These are phyloP conservation scores for Carabus problematicus DNA, from an alignment of 2,888 invertebrate species.

Conservation along the genomic window DNA sequence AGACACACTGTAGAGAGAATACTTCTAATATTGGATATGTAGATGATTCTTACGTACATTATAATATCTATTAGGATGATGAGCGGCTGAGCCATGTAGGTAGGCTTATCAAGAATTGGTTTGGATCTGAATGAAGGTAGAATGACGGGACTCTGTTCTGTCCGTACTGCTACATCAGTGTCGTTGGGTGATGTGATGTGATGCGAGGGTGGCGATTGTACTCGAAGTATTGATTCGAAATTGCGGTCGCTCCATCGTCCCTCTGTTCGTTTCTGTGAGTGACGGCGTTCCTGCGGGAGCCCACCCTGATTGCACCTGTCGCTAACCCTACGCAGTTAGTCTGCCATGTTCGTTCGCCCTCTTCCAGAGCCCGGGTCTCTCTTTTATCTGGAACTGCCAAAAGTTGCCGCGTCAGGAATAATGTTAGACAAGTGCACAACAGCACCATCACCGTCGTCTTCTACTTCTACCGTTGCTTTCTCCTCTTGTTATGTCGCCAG, in stretches of 20 bases:
- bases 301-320: constrained; percentile 59
- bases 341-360: constrained; percentile 11
- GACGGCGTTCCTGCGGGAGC: constrained; percentile 58
- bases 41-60: not conserved
- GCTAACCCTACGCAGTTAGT: constrained; percentile 48
- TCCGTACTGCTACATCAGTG: not conserved
- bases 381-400: constrained; percentile 42
- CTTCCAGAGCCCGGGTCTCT: constrained; percentile 4
- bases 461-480: not conserved
- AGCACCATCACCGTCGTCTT: constrained; percentile 18
- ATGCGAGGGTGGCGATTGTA: constrained; percentile 44
- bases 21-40: constrained; percentile 13
- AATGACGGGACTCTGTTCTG: not conserved
- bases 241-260: constrained; percentile 56
- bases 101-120: no score
- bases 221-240: constrained; percentile 58
- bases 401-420: constrained; percentile 43
- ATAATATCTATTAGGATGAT: not conserved
- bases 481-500: constrained; percentile 42
- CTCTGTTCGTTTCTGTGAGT: constrained; percentile 55
- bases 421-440: constrained; percentile 43
- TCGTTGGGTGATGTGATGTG: constrained; percentile 3
- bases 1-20: no score
- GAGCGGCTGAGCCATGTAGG: not conserved
- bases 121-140: no score